A percentile compares a stretch with the other conserved stretches of the same genome.
phyloP scores from a whole-genome alignment of 2,113 vertebrate genomes.

The Tylochromis polylepis region DNA sequence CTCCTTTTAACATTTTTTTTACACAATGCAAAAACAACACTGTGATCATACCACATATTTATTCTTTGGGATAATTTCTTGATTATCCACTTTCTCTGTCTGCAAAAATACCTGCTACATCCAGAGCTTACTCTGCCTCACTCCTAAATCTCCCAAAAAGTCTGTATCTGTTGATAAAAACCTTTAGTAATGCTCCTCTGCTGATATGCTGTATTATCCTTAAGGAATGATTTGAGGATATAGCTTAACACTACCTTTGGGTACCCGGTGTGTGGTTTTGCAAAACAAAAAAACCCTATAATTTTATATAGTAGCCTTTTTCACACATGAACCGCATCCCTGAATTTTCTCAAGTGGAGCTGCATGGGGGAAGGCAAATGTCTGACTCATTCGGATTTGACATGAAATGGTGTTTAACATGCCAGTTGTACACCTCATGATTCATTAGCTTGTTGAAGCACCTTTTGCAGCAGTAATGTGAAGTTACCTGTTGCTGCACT shows the following conservation, averaged over 20 bases:
- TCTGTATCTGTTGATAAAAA: neutral
- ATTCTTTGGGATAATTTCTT: neutral
- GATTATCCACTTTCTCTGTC: neutral
- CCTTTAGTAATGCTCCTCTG: neutral
- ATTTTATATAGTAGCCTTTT: neutral
- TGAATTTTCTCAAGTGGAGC: neutral
- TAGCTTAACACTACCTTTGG: neutral
- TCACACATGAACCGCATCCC: neutral
- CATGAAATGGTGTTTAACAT: neutral
- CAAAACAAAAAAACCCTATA: neutral
- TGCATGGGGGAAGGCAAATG: neutral
- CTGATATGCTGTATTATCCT: neutral
- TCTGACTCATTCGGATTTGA: neutral
- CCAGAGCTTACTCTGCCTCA: neutral
- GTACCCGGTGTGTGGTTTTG: neutral
- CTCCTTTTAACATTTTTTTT: neutral
- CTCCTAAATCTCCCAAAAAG: neutral
- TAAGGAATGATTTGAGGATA: neutral
- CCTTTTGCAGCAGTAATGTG: neutral
- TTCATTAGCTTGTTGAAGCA: neutral
- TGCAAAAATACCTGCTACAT: neutral
- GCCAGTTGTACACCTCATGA: neutral
- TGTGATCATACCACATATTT: neutral
- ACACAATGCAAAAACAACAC: neutral
- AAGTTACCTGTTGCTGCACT: neutral